Base-by-base conservation (phyloP, 2,113 vertebrate genomes). In the Anolis carolinensis region DNA sequence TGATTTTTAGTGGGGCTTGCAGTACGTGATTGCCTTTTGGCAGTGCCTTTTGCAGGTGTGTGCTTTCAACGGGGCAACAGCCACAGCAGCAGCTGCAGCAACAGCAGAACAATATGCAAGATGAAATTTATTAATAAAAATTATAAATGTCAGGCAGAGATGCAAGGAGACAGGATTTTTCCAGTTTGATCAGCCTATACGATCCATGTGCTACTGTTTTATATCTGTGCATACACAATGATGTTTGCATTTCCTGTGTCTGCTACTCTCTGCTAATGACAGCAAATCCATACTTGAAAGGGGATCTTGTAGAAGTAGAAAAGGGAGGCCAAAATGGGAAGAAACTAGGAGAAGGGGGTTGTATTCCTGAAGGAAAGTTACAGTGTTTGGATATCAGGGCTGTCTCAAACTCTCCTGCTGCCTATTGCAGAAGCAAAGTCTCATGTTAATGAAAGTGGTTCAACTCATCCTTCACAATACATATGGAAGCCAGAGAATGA, bases 1-100 rank as follows among this genome's bases (percentile, higher is more conserved):
- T 77, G 91, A 82, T 90, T 94, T 95, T 93, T 90, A 85, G 90
- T 86, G 82, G 89, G 89, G 91, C 91, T 90, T 89, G 84, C 83
- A 94, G 86, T 89, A 90, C 84, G n/a, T 84, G 86, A 81, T 85
- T 94, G 89, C 84, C 92, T 95, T 85, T 93, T 7, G 34, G 89
- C 90, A 95, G 92, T 91, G 79, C 30, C 32, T 90, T 93, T 91
- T 89, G 7, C 92, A 95, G 94, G 92, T 94, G 88, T 92, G 85
- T 79, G 20, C 67, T 89, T 91, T 78, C 85, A 87, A 79, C 70
- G 44, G 71, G 81, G 25, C 39, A 50, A 7, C 7, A 39, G 20
- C 21, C 39, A 20, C 32, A 73, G 3, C 39, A 48, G 0, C 48
- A 32, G 25, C 59, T 16, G n/a, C 50, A 77, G 32, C 76, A 62